These are phyloP conservation scores for Hetaerina americana DNA, from an alignment of 1,140 invertebrate species.

Conservation along the genomic window DNA sequence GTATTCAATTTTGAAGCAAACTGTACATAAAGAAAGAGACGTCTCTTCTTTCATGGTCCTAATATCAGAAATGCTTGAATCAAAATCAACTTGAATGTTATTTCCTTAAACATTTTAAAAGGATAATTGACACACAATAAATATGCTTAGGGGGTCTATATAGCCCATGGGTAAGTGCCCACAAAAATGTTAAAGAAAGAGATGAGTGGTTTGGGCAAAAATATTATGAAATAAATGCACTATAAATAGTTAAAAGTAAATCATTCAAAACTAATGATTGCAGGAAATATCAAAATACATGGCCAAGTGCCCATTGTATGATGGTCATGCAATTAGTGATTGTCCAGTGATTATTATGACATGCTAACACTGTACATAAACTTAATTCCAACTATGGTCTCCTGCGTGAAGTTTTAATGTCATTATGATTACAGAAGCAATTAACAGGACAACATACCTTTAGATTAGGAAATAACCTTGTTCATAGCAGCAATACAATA, in stretches of 20 bases:
- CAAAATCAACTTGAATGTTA: too few species aligned
- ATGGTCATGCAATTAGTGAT: background rate
- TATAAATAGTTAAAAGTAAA: background rate
- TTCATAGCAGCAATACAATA: background rate
- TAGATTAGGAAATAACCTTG: background rate
- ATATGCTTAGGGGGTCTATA: too few species aligned
- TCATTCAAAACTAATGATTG: background rate
- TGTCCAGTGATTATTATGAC: background rate
- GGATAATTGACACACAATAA: too few species aligned
- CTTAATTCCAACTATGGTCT: background rate
- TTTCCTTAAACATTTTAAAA: too few species aligned
- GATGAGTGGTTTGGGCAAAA: too few species aligned
- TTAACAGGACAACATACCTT: background rate
- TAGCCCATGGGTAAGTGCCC: too few species aligned
- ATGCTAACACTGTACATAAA: background rate
- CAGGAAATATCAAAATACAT: background rate
- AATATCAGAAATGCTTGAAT: too few species aligned
- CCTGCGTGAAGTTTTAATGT: background rate
- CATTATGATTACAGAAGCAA: background rate
- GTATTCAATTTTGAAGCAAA: too few species aligned
- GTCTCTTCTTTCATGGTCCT: too few species aligned
- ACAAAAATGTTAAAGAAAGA: too few species aligned
- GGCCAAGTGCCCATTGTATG: background rate
- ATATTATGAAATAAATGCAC: background rate
- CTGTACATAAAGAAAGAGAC: too few species aligned